These are phyloP conservation scores for Parochlus steinenii DNA, from an alignment of 2,888 invertebrate species.

Conservation along the genomic window DNA sequence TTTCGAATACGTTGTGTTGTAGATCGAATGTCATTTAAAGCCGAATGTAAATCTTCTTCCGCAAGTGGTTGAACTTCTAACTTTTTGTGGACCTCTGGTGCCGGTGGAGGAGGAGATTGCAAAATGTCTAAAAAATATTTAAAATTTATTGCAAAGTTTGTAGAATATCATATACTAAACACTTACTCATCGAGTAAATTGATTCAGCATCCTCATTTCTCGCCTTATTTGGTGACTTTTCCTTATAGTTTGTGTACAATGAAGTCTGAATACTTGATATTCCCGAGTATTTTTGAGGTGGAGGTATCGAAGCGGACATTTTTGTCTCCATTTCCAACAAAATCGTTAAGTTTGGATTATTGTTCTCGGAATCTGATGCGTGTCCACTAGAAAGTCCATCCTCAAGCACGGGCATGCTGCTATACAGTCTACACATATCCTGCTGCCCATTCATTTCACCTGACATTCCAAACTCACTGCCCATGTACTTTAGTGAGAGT, in stretches of 20 bases:
- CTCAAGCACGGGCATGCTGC: conserved; percentile 79
- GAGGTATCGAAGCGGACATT: conserved; percentile 4
- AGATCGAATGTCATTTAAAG: conserved; percentile 59
- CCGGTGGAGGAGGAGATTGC: neutral
- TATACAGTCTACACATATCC: conserved; percentile 47
- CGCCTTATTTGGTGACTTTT: neutral
- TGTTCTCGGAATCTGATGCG: conserved; percentile 82
- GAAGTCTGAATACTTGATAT: conserved; percentile 7
- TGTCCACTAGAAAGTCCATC: conserved; percentile 90
- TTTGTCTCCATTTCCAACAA: conserved; percentile 2
- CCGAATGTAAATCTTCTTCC: conserved; percentile 27
- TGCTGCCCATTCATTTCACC: conserved; percentile 33
- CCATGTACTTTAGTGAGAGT: conserved; percentile 47
- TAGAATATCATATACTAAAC: neutral
- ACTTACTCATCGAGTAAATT: conserved; percentile 22
- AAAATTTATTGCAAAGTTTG: conserved; percentile 1
- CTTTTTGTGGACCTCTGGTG: conserved; percentile 5
- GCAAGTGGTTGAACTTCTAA: conserved; percentile 11
- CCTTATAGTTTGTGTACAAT: conserved; percentile 3
- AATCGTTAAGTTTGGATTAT: conserved; percentile 43
- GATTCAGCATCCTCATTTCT: conserved; percentile 20
- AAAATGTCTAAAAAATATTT: neutral
- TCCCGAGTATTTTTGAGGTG: conserved; percentile 5
- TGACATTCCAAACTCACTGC: conserved; percentile 38
- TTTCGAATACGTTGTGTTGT: conserved; percentile 53